A percentile compares a stretch with the other conserved stretches of the same genome.
phyloP scores from a whole-genome alignment of 2,888 invertebrate species.

The Nebria salina region DNA sequence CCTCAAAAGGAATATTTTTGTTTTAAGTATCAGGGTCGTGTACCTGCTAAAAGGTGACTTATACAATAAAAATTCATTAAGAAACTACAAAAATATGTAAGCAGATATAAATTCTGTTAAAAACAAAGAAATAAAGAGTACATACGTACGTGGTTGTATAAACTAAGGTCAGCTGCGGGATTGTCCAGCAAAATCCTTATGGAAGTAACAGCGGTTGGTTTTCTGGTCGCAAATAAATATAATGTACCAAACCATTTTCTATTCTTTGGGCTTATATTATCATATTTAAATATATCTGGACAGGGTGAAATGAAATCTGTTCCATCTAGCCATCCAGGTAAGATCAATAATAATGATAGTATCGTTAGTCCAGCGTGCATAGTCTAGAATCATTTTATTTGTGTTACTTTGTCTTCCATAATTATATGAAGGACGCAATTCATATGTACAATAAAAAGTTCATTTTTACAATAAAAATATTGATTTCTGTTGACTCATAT shows the following conservation, averaged over 20 bases:
- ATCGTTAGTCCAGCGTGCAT: not conserved
- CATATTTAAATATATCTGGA: slow-evolving; percentile 25
- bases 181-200: slow-evolving; percentile 29
- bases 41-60: too few species aligned
- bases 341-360: not conserved
- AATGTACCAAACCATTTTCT: slow-evolving; percentile 28
- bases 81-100: not conserved
- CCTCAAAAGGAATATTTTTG: too few species aligned
- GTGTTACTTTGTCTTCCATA: too few species aligned
- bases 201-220: not conserved
- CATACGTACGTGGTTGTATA: slow-evolving; percentile 22
- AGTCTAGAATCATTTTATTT: not conserved
- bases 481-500: too few species aligned
- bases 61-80: not conserved
- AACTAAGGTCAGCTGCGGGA: not conserved
- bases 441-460: too few species aligned
- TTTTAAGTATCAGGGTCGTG: too few species aligned
- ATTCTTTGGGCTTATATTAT: slow-evolving; percentile 5
- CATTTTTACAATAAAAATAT: too few species aligned
- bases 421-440: too few species aligned
- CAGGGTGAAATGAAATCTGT: slow-evolving; percentile 25
- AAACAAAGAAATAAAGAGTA: not conserved
- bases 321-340: slow-evolving; percentile 8
- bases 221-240: slow-evolving; percentile 18
- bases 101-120: not conserved